Evolutionary conservation across 2,888 invertebrate species (phyloP), one percentile per base, ranked within the genome.

Genomic region (Caprella mutica): DNA sequence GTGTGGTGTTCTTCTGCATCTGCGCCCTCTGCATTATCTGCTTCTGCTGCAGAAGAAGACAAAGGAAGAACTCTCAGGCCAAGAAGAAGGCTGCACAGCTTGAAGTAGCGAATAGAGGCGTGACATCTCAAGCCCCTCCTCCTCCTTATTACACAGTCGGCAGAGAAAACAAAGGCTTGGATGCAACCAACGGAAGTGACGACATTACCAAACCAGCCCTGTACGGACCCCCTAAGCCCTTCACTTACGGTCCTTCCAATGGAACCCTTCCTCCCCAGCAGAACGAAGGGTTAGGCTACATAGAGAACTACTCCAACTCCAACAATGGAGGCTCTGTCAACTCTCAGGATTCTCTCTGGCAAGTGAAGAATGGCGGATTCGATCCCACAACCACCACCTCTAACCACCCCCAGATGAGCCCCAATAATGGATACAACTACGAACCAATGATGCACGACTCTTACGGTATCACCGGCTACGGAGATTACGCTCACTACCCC

Each of bases 271-370:
- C 48, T 17, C 30, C 48, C 4, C 19, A 21, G n/a, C 48, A 48
- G 23, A 27, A 48, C 73, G 86, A 86, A 86, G 82, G 83, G 74
- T 86, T 87, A 83, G 86, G 84, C 65, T 90, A 89, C 76, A 82
- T 88, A 76, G 90, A 90, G 58, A 88, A 88, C 75, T 90, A 90
- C 75, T 86, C 89, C 59, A 90, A 90, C 73, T 90, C 89, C 60
- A 90, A 90, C 76, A 89, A 90, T 73, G 90, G 90, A n/a, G 91
- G 91, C 67, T 90, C 90, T 69, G 90, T 91, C 58, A 90, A 92
- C 76, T 91, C 90, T 4, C 91, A 91, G 74, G 90, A 91, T 73
- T 91, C 91, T 38, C 75, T 92, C 69, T 90, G 92, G 91, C 90
- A 90, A 75, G 85, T 90, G 80, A 91, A 91, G 75, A 85, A 26